A percentile compares a stretch with the other conserved stretches of the same genome.
Evolutionary conservation across 2,797 vertebrate species (phyloP).

Genomic region (Neosilurus mollespiculum): DNA sequence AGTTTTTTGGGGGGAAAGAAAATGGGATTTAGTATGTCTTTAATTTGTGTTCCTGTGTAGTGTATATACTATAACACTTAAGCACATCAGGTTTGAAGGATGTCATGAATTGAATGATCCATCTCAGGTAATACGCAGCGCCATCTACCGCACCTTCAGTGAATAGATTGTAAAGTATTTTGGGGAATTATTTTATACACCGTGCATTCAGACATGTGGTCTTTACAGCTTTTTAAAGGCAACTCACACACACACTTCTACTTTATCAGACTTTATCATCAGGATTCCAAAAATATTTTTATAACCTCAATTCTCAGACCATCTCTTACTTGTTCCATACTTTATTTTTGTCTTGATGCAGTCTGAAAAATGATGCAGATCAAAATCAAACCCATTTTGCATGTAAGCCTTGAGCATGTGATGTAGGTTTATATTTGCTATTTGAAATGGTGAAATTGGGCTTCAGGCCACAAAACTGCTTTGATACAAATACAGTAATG

Average conservation of each 20-base stretch:
- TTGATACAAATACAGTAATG: background rate
- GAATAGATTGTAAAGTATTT: too few species aligned
- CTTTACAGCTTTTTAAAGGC: too few species aligned
- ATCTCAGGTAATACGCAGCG: too few species aligned
- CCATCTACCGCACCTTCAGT: too few species aligned
- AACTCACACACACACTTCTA: background rate
- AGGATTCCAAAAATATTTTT: background rate
- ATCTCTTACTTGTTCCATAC: background rate
- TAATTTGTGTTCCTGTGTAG: too few species aligned
- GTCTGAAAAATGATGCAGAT: background rate
- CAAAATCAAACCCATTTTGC: background rate
- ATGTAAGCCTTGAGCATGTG: background rate
- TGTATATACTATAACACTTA: too few species aligned
- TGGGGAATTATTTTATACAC: background rate
- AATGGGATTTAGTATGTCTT: too few species aligned
- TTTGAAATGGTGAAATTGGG: background rate
- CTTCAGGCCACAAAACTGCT: background rate
- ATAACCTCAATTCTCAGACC: background rate
- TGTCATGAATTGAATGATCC: too few species aligned
- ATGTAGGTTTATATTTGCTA: background rate
- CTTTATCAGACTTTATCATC: too few species aligned
- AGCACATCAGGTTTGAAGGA: too few species aligned
- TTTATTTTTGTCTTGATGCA: background rate
- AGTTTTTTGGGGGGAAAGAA: too few species aligned
- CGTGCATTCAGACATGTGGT: background rate